A percentile compares a stretch with the other conserved stretches of the same genome.
Evolutionary conservation across 2,888 invertebrate species (phyloP).

Genomic region (Arrhopalites spinosus): DNA sequence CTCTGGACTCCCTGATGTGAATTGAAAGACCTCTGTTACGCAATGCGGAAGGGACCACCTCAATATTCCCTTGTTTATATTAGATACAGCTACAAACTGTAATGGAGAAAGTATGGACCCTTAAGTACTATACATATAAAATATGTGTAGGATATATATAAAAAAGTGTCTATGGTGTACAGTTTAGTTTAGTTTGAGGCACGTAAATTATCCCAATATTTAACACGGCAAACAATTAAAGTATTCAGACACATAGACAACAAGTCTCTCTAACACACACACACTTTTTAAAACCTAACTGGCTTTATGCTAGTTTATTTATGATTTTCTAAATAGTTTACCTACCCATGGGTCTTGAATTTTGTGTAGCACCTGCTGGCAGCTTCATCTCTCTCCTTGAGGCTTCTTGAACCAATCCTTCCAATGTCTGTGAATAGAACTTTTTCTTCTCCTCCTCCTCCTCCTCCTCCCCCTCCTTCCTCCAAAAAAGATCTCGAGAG

Average conservation of each 20-base stretch:
- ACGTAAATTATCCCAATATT: conserved; percentile 30
- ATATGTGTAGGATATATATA: background rate
- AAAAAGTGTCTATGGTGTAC: background rate
- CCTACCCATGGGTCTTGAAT: conserved; percentile 25
- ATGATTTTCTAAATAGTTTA: conserved; percentile 36
- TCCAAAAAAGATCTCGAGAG: too few species aligned
- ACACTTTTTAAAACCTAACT: conserved; percentile 20
- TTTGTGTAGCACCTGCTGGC: conserved; percentile 37
- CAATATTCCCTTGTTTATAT: conserved; percentile 24
- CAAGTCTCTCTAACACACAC: background rate
- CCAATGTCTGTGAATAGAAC: background rate
- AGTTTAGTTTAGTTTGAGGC: background rate
- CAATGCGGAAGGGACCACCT: conserved; percentile 39
- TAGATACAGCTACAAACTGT: background rate
- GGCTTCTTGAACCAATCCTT: background rate
- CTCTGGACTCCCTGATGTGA: conserved; percentile 17
- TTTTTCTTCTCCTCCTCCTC: background rate
- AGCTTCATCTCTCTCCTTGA: conserved; percentile 6
- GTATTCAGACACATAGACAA: conserved; percentile 22
- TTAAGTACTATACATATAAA: background rate
- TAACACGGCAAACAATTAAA: conserved; percentile 32
- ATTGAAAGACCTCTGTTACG: conserved; percentile 35
- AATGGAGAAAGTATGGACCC: background rate
- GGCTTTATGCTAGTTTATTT: conserved; percentile 32
- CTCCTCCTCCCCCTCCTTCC: background rate